Percentiles rank a stretch among this genome's conserved stretches.
Evolutionary conservation across 2,797 vertebrate genomes (phyloP).

Genomic region (Hafferia zeledoni): DNA sequence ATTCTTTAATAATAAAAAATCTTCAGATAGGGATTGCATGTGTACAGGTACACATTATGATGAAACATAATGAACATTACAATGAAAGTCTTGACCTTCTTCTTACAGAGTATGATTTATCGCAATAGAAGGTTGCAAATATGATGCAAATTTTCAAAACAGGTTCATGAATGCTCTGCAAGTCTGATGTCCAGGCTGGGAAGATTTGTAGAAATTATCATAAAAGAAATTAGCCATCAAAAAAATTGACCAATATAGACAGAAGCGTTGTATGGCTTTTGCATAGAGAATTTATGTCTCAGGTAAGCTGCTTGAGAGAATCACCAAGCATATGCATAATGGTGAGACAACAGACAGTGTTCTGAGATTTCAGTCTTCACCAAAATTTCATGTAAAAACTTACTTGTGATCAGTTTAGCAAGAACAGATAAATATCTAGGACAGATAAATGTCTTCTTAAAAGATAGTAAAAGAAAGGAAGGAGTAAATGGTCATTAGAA

Average conservation of each 20-base stretch:
- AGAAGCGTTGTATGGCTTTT: background rate
- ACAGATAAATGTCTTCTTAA: background rate
- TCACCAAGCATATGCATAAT: background rate
- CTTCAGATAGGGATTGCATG: background rate
- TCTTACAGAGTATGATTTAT: background rate
- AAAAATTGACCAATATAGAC: background rate
- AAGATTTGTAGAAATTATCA: background rate
- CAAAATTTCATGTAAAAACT: background rate
- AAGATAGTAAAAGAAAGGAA: background rate
- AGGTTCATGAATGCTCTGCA: background rate
- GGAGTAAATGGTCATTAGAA: background rate
- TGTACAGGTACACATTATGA: accelerated
- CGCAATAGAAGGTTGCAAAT: background rate
- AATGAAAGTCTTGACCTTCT: background rate
- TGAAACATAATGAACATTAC: background rate
- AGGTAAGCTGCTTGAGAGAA: background rate
- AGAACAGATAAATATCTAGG: background rate
- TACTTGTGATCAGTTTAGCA: background rate
- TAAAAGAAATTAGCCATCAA: background rate
- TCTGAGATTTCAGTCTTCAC: background rate
- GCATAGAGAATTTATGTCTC: background rate
- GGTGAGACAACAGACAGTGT: background rate
- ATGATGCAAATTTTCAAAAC: background rate
- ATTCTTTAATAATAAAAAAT: background rate
- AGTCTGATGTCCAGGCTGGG: background rate